phyloP scores from a whole-genome alignment of 2,888 invertebrate species.

The Sepioteuthis lessoniana region DNA sequence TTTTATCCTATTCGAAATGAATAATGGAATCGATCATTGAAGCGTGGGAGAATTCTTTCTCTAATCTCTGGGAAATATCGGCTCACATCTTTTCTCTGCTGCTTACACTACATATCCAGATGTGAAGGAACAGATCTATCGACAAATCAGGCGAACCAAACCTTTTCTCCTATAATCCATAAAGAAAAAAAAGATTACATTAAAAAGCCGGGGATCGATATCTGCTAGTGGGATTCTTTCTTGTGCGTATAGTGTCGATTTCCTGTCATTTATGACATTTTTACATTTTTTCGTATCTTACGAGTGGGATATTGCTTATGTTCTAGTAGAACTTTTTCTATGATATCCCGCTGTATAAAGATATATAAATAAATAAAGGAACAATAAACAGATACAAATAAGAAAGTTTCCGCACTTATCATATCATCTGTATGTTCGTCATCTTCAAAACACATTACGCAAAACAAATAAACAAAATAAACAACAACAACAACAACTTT shows the following conservation, averaged over 20 bases:
- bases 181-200: background rate
- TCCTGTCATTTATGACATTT: conserved; percentile 33
- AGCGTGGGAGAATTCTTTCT: background rate
- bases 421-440: background rate
- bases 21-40: background rate
- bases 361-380: background rate
- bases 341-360: background rate
- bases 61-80: background rate
- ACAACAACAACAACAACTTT: no score
- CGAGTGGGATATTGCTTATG: background rate
- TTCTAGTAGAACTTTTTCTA: background rate
- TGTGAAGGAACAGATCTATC: background rate
- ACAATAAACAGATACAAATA: background rate
- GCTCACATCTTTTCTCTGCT: background rate
- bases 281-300: background rate
- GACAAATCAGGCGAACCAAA: background rate
- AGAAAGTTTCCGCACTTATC: background rate
- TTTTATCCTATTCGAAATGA: background rate
- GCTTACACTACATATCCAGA: background rate
- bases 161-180: background rate
- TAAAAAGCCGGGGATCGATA: background rate
- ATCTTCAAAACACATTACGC: background rate
- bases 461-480: background rate
- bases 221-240: background rate
- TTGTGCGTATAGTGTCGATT: conserved; percentile 18